These are phyloP conservation scores for Prionace glauca DNA, from an alignment of 2,797 vertebrate species.

Conservation along the genomic window DNA sequence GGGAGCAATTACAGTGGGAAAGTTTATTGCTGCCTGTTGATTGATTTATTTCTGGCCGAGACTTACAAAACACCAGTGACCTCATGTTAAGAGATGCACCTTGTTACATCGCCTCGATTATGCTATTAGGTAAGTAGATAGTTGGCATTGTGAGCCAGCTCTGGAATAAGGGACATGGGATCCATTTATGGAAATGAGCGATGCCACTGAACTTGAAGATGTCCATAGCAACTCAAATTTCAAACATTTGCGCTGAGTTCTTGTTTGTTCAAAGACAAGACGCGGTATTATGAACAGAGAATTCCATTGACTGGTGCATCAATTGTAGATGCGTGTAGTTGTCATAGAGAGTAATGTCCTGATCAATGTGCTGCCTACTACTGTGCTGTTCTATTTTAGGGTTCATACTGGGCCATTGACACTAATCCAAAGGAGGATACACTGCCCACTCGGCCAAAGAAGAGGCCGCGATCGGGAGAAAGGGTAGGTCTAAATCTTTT, in stretches of 20 bases:
- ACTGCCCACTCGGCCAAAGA: conserved; percentile 82
- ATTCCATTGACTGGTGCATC: not conserved
- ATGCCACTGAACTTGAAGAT: not conserved
- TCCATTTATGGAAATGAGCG: not conserved
- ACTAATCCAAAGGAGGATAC: conserved; percentile 87
- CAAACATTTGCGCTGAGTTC: not conserved
- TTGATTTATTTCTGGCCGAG: not conserved
- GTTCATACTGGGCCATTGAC: conserved; percentile 90
- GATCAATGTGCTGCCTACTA: not conserved
- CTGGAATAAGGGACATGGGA: not conserved
- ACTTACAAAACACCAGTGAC: not conserved
- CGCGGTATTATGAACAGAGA: not conserved
- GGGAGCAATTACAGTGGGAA: not conserved
- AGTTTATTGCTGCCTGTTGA: not conserved
- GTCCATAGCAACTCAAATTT: not conserved
- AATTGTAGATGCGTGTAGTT: not conserved
- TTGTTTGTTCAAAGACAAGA: not conserved
- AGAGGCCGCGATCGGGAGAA: conserved; percentile 86
- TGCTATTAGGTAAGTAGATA: not conserved
- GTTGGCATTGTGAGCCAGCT: not conserved
- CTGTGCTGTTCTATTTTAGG: conserved; percentile 56
- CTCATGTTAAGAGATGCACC: not conserved
- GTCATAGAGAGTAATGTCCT: not conserved
- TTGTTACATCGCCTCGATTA: not conserved
- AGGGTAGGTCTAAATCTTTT: conserved; percentile 61